Evolutionary conservation across 2,797 vertebrate genomes (phyloP), one percentile per base, ranked within the genome.

Genomic region (Serranus cabrilla): DNA sequence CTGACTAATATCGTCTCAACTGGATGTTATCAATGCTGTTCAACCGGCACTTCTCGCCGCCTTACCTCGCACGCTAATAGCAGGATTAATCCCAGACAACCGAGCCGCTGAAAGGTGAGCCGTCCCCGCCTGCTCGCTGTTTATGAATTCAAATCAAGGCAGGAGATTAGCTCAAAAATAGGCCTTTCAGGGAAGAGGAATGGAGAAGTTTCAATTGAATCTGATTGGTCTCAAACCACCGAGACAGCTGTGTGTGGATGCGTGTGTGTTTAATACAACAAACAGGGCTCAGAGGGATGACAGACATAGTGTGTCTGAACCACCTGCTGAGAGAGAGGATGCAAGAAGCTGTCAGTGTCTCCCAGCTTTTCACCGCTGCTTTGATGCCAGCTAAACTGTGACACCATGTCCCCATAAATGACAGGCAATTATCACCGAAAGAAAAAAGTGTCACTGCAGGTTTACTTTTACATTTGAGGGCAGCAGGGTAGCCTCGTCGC

Each of bases 311-410:
- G 74, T 95, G 94, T 78, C 90, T 95, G 57, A 95, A 95, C 91
- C 96, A 96, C 92, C 90, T 94, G 51, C 95, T 95, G 89, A 95
- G 94, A 0, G 95, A 17, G 42, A 90, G 95, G 72, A 94, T 94
- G 92, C 95, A 96, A 0, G 95, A 96, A 85, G 95, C 95, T 13
- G 93, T 96, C 56, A 93, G 94, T 4, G 94, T 94, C 73, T 97
- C 96, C 70, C 94, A 95, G 88, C 96, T 95, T 0, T 94, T 96
- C 85, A 94, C 93, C 0, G 95, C 95, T 37, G 96, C 95, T 3
- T 66, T 96, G 75, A 90, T 95, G 83, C 92, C 94, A n/a, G 93
- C 92, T 85, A 57, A 89, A 92, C 49, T 80, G 91, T 39, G 93
- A 93, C 81, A 60, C 90, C 60, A n/a, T 81, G 20, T 90, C 91